These are phyloP conservation scores for Ictalurus punctatus DNA, from an alignment of 2,113 vertebrate genomes.

Conservation along the genomic window DNA sequence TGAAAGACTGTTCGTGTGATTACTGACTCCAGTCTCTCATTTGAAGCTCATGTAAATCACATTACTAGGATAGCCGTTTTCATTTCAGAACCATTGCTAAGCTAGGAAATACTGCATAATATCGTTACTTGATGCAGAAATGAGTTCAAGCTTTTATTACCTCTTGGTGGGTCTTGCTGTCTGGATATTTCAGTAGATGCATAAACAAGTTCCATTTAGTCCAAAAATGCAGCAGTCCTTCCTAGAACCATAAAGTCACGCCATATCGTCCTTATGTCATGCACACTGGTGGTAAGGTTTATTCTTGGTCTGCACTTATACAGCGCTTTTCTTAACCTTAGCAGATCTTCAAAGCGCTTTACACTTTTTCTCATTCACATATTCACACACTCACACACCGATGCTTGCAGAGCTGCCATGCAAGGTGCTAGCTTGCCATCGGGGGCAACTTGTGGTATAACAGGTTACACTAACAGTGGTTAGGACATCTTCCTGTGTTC, in stretches of 20 bases:
- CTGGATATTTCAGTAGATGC: neutral
- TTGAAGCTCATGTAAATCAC: neutral
- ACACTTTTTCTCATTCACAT: too few relatives aligned
- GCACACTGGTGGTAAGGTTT: neutral
- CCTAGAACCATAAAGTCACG: neutral
- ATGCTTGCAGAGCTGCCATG: too few relatives aligned
- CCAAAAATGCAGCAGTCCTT: neutral
- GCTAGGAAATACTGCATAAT: neutral
- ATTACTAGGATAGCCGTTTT: neutral
- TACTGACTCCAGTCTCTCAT: neutral
- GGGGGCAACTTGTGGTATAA: neutral
- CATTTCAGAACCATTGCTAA: neutral
- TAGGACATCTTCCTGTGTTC: constrained; percentile 25
- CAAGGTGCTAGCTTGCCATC: too few relatives aligned
- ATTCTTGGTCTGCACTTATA: neutral
- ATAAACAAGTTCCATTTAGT: neutral
- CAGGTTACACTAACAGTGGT: constrained; percentile 28
- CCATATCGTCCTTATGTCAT: too few relatives aligned
- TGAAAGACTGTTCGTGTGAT: neutral
- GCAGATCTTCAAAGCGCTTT: too few relatives aligned
- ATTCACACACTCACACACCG: too few relatives aligned
- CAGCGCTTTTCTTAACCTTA: too few relatives aligned
- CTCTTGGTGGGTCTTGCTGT: neutral
- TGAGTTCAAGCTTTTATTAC: neutral
- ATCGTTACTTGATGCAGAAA: neutral